Percentiles rank a stretch among this genome's conserved stretches.
Conservation (phyloP, 2,888 invertebrate species). For the Euspilapteryx auroguttella region DNA sequence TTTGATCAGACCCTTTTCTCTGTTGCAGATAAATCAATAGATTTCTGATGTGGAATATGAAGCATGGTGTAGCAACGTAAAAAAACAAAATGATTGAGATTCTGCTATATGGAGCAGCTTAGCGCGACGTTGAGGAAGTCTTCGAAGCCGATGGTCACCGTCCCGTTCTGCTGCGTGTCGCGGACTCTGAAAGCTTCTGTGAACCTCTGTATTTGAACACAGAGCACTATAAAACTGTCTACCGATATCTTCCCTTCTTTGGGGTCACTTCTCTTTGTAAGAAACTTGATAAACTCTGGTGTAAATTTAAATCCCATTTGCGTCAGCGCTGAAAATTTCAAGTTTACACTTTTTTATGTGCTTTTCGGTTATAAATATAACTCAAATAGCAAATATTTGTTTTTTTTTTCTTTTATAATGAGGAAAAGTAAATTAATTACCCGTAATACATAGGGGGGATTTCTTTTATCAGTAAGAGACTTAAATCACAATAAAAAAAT, state of each 20-base stretch:
- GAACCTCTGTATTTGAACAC: constrained; percentile 86
- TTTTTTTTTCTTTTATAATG: no score
- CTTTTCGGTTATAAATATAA: no score
- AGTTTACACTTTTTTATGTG: no score
- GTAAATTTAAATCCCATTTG: constrained; percentile 90
- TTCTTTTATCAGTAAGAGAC: no score
- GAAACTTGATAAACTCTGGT: constrained; percentile 73
- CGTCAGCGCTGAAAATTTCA: constrained; percentile 74
- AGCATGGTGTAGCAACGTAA: no score
- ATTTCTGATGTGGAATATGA: constrained; percentile 18
- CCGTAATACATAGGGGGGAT: no score
- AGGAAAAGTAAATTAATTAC: no score
- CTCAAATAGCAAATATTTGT: no score
- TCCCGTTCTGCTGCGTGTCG: constrained; percentile 79
- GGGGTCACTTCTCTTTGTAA: constrained; percentile 71
- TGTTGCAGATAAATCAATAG: constrained; percentile 34
- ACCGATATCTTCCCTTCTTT: constrained; percentile 69
- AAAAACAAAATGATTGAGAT: not conserved
- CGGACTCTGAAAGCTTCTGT: constrained; percentile 84
- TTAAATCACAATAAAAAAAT: no score
- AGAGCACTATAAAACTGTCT: constrained; percentile 86
- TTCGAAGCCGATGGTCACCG: constrained; percentile 85
- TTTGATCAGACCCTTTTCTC: no score
- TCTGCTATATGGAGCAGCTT: constrained; percentile 62
- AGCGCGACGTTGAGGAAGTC: constrained; percentile 87